Percentiles rank a stretch among this genome's conserved stretches.
Conservation (phyloP, 2,113 vertebrate genomes). For the Pygoscelis antarcticus region DNA sequence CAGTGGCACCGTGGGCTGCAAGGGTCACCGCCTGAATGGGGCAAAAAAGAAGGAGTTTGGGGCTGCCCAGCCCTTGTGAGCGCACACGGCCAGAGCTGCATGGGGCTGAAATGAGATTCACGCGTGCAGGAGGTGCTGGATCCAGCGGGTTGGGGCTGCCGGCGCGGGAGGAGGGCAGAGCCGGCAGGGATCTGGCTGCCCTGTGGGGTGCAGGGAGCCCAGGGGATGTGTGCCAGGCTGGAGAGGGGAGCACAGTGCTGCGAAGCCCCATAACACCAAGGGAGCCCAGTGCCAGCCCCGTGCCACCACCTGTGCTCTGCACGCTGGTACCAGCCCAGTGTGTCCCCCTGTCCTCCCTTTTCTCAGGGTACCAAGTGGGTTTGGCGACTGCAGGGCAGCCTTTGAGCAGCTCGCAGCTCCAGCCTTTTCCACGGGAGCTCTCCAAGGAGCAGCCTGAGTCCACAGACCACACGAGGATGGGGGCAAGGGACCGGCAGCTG, state of each 20-base stretch:
- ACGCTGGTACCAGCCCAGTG: rapidly evolving
- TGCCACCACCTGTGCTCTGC: neutral
- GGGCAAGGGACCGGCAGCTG: neutral
- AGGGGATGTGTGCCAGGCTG: neutral
- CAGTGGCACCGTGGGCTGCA: rapidly evolving
- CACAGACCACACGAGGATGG: neutral
- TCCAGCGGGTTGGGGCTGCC: rapidly evolving
- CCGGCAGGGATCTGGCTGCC: rapidly evolving
- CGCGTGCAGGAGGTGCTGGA: rapidly evolving
- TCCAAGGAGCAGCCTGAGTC: neutral
- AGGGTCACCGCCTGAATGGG: rapidly evolving
- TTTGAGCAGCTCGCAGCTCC: neutral
- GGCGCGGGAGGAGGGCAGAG: rapidly evolving
- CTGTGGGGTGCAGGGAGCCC: neutral
- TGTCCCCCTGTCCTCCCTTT: neutral
- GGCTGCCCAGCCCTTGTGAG: neutral
- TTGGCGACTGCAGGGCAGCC: neutral
- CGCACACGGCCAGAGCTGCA: rapidly evolving
- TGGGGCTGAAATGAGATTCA: rapidly evolving
- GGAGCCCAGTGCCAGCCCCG: neutral
- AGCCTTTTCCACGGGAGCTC: neutral
- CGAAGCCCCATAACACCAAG: neutral
- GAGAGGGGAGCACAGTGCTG: neutral
- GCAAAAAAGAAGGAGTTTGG: neutral
- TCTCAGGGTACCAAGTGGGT: neutral